These are phyloP conservation scores for Eupristina koningsbergeri DNA, from an alignment of 1,140 invertebrate species.

Conservation along the genomic window DNA sequence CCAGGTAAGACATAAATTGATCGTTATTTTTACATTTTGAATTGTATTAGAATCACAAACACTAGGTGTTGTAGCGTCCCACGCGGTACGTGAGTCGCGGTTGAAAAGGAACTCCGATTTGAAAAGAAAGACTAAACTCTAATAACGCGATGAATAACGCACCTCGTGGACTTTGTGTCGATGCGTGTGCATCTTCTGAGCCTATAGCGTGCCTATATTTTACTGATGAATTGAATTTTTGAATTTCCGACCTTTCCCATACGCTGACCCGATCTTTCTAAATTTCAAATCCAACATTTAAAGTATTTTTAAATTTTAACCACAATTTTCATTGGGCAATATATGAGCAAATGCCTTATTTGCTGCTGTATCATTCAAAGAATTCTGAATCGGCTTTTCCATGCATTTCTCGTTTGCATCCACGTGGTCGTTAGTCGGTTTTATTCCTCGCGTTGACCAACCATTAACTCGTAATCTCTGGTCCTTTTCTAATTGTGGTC, in stretches of 20 bases:
- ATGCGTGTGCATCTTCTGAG: too few relatives aligned
- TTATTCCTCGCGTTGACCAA: conserved; percentile 8
- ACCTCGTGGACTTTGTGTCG: background rate
- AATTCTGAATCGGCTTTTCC: too few relatives aligned
- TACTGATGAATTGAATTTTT: too few relatives aligned
- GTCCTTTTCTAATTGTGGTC: conserved; percentile 54
- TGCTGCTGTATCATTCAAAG: background rate
- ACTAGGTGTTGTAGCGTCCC: background rate
- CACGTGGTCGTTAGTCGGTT: conserved; percentile 31
- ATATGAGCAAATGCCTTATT: background rate
- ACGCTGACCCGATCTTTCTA: too few relatives aligned
- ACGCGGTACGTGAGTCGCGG: background rate
- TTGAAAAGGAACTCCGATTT: background rate
- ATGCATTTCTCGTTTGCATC: conserved; percentile 48
- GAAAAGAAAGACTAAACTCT: too few relatives aligned
- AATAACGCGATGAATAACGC: background rate
- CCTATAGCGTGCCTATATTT: too few relatives aligned
- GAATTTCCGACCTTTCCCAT: too few relatives aligned
- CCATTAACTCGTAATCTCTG: conserved; percentile 36
- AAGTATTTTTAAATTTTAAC: too few relatives aligned
- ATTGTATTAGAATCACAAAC: background rate
- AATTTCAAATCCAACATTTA: too few relatives aligned
- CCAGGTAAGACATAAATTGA: too few relatives aligned
- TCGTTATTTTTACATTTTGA: too few relatives aligned
- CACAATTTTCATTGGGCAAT: too few relatives aligned